Base-by-base conservation (phyloP, 2,888 invertebrate genomes). In the Neocrepidodera transversa region DNA sequence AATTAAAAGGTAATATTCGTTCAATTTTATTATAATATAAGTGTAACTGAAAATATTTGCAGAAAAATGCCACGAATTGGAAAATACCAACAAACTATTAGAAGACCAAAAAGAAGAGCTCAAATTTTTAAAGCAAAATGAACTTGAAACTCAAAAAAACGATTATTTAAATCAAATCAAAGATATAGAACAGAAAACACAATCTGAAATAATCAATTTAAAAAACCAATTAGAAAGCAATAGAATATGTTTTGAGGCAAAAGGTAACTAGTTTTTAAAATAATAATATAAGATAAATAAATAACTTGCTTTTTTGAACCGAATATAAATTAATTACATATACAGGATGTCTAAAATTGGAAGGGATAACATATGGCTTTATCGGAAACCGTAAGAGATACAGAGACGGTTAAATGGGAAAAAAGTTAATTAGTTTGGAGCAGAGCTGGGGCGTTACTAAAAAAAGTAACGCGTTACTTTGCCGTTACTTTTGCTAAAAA, bases 181-280 rank as follows among this genome's bases (percentile, higher is more conserved):
- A n/a, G 50, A 58, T 38, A 14, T 50, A 13, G 53, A 60, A 43
- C 53, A 59, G 16, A 23, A 43, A 11, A 54, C 42, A 7, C 47
- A 50, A 32, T 32, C 6, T 8, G 60, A 64, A 50, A 56, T 60
- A 45, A 47, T 32, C 4, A 55, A 49, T 38, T 52, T 65, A 16
- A 62, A 59, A 40, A 51, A 58, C n/a, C 62, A 63, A 47, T 60
- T 66, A 1, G 60, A 64, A 14, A 60, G 52, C 50, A 53, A 54
- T 38, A 60, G 26, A 51, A 54, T 51, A 8, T 50, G 52, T 14
- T 49, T 60, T 14, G 62, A 64, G 53, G 38, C 30, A 35, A 68
- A 61, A 62, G 66, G 68, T 66, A 52, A 8, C 10, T 55, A 43
- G n/a, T n/a, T n/a, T n/a, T n/a, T n/a, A n/a, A n/a, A n/a, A n/a